Conservation (phyloP, 1,140 invertebrate genomes). For the Orchestia grillus region DNA sequence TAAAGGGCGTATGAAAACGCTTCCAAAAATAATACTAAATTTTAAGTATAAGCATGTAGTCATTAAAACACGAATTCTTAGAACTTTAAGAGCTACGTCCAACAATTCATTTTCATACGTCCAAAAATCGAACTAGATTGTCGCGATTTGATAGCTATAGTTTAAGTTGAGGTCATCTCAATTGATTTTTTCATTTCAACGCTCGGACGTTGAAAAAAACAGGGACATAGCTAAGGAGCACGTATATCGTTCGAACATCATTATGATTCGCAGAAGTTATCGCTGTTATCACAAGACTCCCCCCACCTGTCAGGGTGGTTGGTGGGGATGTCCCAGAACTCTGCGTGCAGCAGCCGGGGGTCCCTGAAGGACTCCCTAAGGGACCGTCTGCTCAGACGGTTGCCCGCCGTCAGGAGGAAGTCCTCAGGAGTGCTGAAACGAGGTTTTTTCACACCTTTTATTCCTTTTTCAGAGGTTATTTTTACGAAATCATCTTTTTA, state of each 20-base stretch:
- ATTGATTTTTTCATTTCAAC: too few relatives aligned
- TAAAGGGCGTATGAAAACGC: too few relatives aligned
- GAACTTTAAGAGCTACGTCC: too few relatives aligned
- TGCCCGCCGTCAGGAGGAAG: slow-evolving; percentile 77
- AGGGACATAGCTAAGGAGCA: too few relatives aligned
- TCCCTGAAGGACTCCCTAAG: slow-evolving; percentile 78
- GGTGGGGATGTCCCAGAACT: slow-evolving; percentile 93
- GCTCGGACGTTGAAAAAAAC: too few relatives aligned
- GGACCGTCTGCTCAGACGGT: slow-evolving; percentile 79
- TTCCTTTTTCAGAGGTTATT: not conserved
- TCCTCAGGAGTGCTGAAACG: slow-evolving; percentile 75
- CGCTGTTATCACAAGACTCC: slow-evolving; percentile 76
- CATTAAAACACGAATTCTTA: too few relatives aligned
- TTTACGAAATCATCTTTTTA: not conserved
- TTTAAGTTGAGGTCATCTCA: too few relatives aligned
- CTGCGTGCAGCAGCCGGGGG: slow-evolving; percentile 80
- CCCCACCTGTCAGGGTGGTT: slow-evolving; percentile 89
- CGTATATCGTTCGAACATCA: not conserved
- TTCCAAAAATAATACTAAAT: too few relatives aligned
- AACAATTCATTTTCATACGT: too few relatives aligned
- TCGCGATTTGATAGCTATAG: too few relatives aligned
- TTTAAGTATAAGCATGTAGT: not conserved
- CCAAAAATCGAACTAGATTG: too few relatives aligned
- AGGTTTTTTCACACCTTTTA: not conserved
- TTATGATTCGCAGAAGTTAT: not conserved